Conservation (phyloP, 2,888 invertebrate species). For the Machimus atricapillus region DNA sequence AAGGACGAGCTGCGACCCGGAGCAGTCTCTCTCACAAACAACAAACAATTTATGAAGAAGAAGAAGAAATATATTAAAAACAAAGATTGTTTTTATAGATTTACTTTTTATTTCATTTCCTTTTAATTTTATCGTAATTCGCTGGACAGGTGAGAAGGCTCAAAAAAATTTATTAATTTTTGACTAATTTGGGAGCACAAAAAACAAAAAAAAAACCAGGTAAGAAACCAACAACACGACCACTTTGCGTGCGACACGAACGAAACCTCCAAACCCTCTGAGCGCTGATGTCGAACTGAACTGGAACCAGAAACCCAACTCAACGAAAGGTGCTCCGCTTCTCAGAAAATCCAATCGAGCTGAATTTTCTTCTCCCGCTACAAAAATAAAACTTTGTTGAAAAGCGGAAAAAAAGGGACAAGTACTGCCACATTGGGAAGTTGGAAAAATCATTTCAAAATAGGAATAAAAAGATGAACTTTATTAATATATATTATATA, state of each 20-base stretch:
- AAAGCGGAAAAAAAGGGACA: neutral
- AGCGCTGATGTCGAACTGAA: constrained; percentile 11
- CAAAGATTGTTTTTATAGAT: neutral
- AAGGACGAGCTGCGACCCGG: neutral
- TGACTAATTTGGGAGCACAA: neutral
- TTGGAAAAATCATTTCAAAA: neutral
- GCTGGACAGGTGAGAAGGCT: neutral
- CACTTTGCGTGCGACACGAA: neutral
- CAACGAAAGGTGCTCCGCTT: neutral
- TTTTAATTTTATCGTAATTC: neutral
- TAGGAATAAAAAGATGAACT: neutral
- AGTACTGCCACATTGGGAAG: neutral
- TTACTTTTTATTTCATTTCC: neutral
- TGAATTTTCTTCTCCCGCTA: neutral
- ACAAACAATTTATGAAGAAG: neutral
- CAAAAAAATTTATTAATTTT: neutral
- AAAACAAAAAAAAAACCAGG: too few species aligned
- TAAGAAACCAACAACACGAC: neutral
- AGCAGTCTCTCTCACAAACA: neutral
- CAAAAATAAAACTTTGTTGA: neutral
- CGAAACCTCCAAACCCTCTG: neutral
- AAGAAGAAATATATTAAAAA: neutral
- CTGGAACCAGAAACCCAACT: neutral
- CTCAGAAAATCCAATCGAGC: neutral
- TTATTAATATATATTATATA: too few species aligned